Evolutionary conservation across 2,113 vertebrate species (phyloP).

Genomic region (Argyrosomus japonicus): DNA sequence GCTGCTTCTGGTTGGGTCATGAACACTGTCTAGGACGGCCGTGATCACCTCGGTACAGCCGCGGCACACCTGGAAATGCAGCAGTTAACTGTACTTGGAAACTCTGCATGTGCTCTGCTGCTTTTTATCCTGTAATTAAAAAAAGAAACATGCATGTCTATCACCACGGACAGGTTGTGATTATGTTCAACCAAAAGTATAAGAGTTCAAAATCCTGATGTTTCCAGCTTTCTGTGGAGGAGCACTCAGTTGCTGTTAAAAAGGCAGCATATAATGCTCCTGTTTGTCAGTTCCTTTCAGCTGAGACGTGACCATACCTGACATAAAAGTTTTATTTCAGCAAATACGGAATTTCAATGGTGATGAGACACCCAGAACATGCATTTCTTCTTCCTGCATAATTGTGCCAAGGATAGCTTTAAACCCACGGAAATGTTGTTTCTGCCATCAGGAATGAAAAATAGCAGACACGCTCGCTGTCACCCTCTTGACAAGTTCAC

Average conservation of each 20-base stretch:
- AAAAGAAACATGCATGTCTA: not conserved
- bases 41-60: no score
- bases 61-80: no score
- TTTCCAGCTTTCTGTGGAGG: conserved; percentile 11
- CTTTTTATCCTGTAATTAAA: not conserved
- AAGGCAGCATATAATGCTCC: not conserved
- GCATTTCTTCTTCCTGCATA: not conserved
- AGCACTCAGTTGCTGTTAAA: not conserved
- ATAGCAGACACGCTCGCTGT: conserved; percentile 5
- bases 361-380: not conserved
- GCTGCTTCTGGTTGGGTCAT: no score
- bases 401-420: not conserved
- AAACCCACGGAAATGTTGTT: not conserved
- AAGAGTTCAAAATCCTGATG: not conserved
- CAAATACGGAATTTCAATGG: not conserved
- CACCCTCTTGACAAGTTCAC: conserved; percentile 58
- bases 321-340: not conserved
- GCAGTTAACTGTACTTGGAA: not conserved
- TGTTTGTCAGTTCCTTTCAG: conserved; percentile 23
- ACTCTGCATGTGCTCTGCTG: not conserved
- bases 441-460: conserved; percentile 13
- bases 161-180: not conserved
- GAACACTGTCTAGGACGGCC: no score
- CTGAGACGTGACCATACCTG: not conserved
- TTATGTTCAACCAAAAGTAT: not conserved